phyloP scores from a whole-genome alignment of 2,797 vertebrate genomes.

The Alexandromys oeconomus region DNA sequence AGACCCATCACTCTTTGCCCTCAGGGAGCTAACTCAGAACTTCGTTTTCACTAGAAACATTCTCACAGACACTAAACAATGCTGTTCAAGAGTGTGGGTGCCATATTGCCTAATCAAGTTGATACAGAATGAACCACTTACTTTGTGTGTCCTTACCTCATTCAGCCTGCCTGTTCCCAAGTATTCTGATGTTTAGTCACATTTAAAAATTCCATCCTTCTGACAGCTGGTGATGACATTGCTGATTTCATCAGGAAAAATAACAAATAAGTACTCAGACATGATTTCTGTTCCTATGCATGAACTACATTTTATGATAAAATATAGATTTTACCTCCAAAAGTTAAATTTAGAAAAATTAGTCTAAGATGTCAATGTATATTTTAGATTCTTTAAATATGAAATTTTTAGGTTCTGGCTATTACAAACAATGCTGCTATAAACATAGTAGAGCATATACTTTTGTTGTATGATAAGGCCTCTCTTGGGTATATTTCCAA shows the following conservation, averaged over 20 bases:
- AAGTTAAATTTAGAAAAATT: background rate
- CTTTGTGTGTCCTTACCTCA: background rate
- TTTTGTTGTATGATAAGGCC: too few relatives aligned
- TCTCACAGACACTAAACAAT: background rate
- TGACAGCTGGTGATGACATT: background rate
- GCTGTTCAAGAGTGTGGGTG: background rate
- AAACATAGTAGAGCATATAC: too few relatives aligned
- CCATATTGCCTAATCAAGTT: background rate
- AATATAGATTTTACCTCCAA: too few relatives aligned
- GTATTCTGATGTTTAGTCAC: background rate
- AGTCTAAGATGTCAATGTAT: background rate
- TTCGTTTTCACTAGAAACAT: background rate
- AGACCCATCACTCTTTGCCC: background rate
- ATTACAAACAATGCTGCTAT: too few relatives aligned
- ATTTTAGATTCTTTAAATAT: background rate
- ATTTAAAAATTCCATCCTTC: background rate
- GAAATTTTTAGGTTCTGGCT: too few relatives aligned
- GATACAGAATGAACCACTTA: background rate
- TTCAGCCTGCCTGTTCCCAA: background rate
- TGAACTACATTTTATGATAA: background rate
- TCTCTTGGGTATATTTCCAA: too few relatives aligned
- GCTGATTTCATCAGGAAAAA: background rate
- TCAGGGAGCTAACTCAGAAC: background rate
- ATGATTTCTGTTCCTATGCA: background rate
- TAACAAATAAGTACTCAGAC: background rate